Conservation (phyloP, 2,113 vertebrate genomes). For the Seriola dumerili region DNA sequence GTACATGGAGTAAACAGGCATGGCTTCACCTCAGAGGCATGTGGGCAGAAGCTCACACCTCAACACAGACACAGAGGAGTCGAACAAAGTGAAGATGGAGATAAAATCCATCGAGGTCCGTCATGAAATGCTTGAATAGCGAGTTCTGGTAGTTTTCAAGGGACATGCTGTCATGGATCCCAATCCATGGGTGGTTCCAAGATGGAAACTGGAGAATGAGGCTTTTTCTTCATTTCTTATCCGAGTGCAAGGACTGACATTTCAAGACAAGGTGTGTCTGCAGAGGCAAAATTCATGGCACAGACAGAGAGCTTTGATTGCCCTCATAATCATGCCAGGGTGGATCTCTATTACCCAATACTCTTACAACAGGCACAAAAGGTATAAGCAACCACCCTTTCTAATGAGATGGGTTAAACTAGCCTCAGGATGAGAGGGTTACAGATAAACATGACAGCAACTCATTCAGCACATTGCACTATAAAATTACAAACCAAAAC, state of each 20-base stretch:
- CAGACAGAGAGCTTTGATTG: too few relatives aligned
- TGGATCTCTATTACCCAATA: not conserved
- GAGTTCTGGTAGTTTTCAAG: not conserved
- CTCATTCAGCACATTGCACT: not conserved
- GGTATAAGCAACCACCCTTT: not conserved
- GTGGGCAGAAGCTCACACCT: slow-evolving; percentile 1
- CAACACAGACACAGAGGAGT: not conserved
- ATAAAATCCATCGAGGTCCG: slow-evolving; percentile 5
- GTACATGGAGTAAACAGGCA: slow-evolving; percentile 39
- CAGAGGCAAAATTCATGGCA: not conserved
- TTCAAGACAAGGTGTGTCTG: not conserved
- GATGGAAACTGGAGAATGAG: not conserved
- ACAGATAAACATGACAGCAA: not conserved
- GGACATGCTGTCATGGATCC: not conserved
- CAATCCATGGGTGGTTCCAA: not conserved
- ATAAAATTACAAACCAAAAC: not conserved
- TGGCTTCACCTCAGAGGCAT: not conserved
- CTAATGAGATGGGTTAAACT: not conserved
- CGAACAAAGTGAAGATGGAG: not conserved
- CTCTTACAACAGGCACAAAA: not conserved
- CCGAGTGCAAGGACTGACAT: not conserved
- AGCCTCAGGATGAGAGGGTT: not conserved
- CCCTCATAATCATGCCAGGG: not conserved
- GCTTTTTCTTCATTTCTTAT: not conserved
- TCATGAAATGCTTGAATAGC: slow-evolving; percentile 9